Evolutionary conservation across 92 coral and sea anemone genomes (phyloP), one percentile per base, ranked within the genome.

Genomic region (Ricordea florida): DNA sequence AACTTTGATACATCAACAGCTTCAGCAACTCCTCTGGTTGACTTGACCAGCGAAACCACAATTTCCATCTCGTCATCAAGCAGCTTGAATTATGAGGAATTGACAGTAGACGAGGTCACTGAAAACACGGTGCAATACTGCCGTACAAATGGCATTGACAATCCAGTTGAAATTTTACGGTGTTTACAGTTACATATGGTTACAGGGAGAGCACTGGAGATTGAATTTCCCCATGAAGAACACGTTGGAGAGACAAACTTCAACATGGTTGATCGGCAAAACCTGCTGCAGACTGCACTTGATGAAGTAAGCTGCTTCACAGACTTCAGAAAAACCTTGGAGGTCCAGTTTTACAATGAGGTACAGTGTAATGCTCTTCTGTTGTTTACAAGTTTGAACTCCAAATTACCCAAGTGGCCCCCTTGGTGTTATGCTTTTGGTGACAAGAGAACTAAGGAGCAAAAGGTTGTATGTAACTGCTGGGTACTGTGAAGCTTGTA

Each of bases 271-370:
- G 58, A 80, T 58, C 63, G 79, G 1, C 35, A 27, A 15, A 80
- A 80, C 57, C 23, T 69, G 4, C 41, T 80, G 11, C 16, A 69
- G 5, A 69, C 73, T 53, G 66, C 57, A 9, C 22, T 75, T 37
- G 88, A 83, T 57, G 88, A 82, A 26, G 44, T 82, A 14, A 27
- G 52, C 34, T 34, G 30, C 36, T 37, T 82, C 10, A 2, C 32
- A 11, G 71, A 82, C 49, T 57, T 42, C 60, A 20, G 82, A 22
- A 74, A 73, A 47, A 82, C 88, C 6, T 56, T 82, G 45, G 88
- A 82, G 36, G 88, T 82, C 26, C 82, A 82, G 41, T 74, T 82
- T 70, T 74, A 82, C 36, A 55, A 74, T 31, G 82, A 73, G 78
- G 81, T 70, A 47, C 52, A 45, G 22, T 16, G 52, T 45, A 45